Evolutionary conservation across 2,113 vertebrate species (phyloP).

Genomic region (Pogonocichla stellata): DNA sequence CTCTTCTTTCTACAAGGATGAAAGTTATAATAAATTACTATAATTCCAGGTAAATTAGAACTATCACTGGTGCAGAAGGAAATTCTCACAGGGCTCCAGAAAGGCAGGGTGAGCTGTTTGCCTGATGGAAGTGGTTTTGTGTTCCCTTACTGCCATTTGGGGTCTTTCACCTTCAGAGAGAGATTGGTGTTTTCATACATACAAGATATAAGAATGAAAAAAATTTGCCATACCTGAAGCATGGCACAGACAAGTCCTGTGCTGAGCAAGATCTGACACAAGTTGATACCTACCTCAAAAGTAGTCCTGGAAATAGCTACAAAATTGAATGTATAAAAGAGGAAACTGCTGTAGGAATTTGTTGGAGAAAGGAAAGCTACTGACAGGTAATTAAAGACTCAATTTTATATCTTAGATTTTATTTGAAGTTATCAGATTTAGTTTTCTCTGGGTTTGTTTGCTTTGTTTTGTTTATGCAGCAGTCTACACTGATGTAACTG

Average conservation of each 20-base stretch:
- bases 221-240: not conserved
- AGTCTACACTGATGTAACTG: not conserved
- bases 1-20: not conserved
- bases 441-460: not conserved
- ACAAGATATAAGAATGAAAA: not conserved
- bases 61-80: not conserved
- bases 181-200: not conserved
- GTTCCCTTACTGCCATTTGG: not conserved
- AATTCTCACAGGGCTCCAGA: not conserved
- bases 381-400: not conserved
- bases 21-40: not conserved
- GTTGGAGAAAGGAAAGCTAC: not conserved
- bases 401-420: not conserved
- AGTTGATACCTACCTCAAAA: not conserved
- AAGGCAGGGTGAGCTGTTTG: not conserved
- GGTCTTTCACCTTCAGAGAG: not conserved
- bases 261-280: not conserved
- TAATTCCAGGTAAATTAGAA: not conserved
- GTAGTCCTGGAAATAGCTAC: not conserved
- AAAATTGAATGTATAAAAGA: not conserved
- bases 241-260: not conserved
- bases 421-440: not conserved
- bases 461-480: not conserved
- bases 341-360: not conserved
- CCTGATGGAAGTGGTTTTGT: not conserved